Base-by-base conservation (phyloP, 2,888 invertebrate genomes). In the Volucella zonaria region DNA sequence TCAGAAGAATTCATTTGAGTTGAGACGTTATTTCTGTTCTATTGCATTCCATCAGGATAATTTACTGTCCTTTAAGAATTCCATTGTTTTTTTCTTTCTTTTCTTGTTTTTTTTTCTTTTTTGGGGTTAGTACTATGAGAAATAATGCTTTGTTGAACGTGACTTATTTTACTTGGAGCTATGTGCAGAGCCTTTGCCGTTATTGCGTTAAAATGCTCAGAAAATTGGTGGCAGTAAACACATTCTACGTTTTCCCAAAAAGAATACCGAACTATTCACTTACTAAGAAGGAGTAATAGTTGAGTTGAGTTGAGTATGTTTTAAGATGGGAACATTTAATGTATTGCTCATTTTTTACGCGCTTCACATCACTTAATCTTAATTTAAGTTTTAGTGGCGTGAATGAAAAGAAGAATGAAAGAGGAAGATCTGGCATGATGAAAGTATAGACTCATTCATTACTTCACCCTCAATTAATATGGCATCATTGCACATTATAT, bases 11-110 rank as follows among this genome's bases (percentile, higher is more conserved):
- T 52, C 76, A 52, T 76, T 51, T 76, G 59, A 66, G 58, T 76
- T 76, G 15, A 76, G 76, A 76, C 59, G 51, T 76, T 67, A 59
- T 58, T 67, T 76, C 59, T 42, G 66, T 67, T 43, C 74, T 76
- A 75, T 75, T 66, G 76, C 76, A 66, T 76, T 76, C 67, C 67
- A 67, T 74, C 67, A 76, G 76, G 52, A 67, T 68, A 76, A 76
- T 76, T 67, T 76, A 76, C 67, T 67, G 67, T 73, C 67, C 49
- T 42, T 59, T 15, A 59, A 67, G 67, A 64, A 56, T 47, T 47
- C 62, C 54, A 14, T 49, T 56, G 18, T n/a, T 54, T 43, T 40
- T 54, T 12, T 15, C 14, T 62, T 31, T 54, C 12, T 52, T 64
- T 52, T 10, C 11, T 43, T 8, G 9, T 8, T 47, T n/a, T 38